Evolutionary conservation across 2,797 vertebrate species (phyloP).

Genomic region (Acanthis flammea): DNA sequence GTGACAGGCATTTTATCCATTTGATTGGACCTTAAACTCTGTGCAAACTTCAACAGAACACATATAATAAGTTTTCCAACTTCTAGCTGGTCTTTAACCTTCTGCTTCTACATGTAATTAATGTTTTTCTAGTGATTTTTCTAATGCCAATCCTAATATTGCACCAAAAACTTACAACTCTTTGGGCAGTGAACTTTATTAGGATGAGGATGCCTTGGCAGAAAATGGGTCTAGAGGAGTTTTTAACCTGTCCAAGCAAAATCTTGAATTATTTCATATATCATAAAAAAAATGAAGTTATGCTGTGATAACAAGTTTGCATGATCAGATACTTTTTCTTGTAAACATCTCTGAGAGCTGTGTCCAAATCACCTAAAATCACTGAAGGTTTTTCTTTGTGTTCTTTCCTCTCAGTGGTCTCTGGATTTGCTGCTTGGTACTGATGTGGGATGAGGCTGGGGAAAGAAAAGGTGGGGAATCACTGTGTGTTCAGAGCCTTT

Average conservation of each 20-base stretch:
- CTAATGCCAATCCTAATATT: neutral
- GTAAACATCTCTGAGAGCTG: neutral
- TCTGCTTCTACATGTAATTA: neutral
- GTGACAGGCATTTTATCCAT: rapidly evolving
- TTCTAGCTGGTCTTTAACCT: neutral
- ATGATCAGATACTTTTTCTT: neutral
- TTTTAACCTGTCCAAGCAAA: neutral
- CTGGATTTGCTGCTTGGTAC: neutral
- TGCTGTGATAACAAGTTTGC: neutral
- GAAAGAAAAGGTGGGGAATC: neutral
- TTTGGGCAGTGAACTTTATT: neutral
- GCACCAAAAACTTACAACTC: neutral
- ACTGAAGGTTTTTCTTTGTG: neutral
- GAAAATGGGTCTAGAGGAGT: neutral
- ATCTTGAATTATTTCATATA: neutral
- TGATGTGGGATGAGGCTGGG: neutral
- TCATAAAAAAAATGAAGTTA: neutral
- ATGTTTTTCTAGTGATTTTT: neutral
- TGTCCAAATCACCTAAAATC: neutral
- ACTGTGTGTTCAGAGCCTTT: neutral
- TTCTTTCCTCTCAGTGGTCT: neutral
- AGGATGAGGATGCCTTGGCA: neutral
- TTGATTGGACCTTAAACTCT: neutral
- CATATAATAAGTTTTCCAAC: neutral
- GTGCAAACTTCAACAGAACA: neutral